phyloP scores from a whole-genome alignment of 2,888 invertebrate genomes.

The Cheiracanthium punctorium region DNA sequence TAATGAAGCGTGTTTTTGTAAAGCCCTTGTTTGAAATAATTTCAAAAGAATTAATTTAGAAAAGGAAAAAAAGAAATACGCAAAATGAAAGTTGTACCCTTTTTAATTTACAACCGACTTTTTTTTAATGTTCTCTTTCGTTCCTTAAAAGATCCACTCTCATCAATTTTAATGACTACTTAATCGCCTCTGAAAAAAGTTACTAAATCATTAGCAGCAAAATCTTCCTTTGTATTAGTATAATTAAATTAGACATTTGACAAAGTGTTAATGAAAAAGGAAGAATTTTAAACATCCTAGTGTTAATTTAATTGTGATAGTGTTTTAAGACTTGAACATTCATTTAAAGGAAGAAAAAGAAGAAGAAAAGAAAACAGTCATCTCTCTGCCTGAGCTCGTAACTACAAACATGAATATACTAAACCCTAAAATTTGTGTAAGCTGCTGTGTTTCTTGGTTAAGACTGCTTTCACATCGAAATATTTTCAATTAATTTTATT shows the following conservation, averaged over 20 bases:
- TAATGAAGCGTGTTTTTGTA: neutral
- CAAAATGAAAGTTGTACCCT: neutral
- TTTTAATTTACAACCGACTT: neutral
- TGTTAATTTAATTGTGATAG: neutral
- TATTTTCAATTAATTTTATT: no score
- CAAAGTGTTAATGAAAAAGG: neutral
- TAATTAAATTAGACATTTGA: neutral
- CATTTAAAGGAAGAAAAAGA: no score
- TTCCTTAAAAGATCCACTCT: neutral
- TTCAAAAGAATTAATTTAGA: neutral
- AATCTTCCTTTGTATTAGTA: neutral
- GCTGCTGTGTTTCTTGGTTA: no score
- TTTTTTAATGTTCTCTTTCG: neutral
- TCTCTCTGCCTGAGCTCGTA: no score
- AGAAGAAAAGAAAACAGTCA: no score
- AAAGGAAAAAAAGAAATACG: neutral
- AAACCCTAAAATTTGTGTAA: no score
- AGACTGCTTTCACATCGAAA: no score
- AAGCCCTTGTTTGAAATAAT: neutral
- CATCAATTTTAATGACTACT: constrained; percentile 6
- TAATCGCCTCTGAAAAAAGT: neutral
- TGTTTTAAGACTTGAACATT: neutral
- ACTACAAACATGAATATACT: no score
- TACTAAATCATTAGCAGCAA: neutral
- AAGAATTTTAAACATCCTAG: neutral